Evolutionary conservation across 2,888 invertebrate genomes (phyloP).

Genomic region (Steinernema carpocapsae): DNA sequence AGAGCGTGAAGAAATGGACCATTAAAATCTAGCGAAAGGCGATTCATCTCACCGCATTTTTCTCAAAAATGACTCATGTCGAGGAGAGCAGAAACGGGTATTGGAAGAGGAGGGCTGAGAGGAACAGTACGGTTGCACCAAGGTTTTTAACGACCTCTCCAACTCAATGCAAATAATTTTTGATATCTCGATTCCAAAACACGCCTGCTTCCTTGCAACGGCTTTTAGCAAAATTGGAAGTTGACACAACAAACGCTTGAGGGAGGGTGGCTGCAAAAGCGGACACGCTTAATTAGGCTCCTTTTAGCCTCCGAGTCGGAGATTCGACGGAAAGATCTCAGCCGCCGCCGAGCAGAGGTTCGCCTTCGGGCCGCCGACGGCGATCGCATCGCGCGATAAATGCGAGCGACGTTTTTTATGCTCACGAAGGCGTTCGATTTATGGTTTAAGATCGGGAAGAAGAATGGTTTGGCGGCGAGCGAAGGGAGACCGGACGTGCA

Average conservation of each 20-base stretch:
- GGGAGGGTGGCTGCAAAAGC: not conserved
- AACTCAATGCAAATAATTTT: no score
- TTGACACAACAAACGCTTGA: conserved; percentile 12
- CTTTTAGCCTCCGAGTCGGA: not conserved
- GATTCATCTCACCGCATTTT: no score
- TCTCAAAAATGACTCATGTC: no score
- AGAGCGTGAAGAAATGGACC: no score
- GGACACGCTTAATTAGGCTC: conserved; percentile 30
- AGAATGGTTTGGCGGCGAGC: not conserved
- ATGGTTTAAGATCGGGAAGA: not conserved
- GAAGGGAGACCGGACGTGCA: not conserved
- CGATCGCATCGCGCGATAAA: conserved; percentile 20
- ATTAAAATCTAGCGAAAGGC: no score
- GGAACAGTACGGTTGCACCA: no score
- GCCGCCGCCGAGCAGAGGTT: not conserved
- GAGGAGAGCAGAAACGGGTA: no score
- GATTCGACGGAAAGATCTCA: not conserved
- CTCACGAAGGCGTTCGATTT: not conserved
- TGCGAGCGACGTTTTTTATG: not conserved
- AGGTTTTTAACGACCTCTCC: no score
- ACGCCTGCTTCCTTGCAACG: no score
- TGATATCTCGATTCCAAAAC: no score
- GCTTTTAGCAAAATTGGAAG: not conserved
- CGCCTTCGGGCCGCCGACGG: conserved; percentile 10
- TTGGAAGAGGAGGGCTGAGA: no score